Evolutionary conservation across 2,113 vertebrate genomes (phyloP).

Genomic region (Laticauda colubrina): DNA sequence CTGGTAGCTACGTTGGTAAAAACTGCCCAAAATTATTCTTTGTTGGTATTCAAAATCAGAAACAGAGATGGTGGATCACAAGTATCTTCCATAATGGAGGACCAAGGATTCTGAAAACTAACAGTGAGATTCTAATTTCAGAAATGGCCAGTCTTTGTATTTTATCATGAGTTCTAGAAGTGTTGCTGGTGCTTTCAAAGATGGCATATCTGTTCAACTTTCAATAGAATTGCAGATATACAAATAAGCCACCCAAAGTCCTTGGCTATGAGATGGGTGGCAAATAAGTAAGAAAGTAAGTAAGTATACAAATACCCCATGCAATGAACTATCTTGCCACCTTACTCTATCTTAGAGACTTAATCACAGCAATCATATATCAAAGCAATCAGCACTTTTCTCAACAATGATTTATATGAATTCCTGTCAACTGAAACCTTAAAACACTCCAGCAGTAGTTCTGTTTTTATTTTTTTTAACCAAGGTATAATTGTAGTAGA

Average conservation of each 20-base stretch:
- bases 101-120: neutral
- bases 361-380: neutral
- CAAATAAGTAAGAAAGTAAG: too few species aligned
- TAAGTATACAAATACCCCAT: neutral
- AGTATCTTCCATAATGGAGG: neutral
- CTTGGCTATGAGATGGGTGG: neutral
- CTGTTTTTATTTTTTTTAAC: neutral
- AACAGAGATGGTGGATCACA: fast-evolving
- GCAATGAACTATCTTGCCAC: neutral
- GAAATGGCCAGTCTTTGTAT: neutral
- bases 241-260: neutral
- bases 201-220: neutral
- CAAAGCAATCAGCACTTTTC: neutral
- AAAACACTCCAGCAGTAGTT: neutral
- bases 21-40: neutral
- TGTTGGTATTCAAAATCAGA: neutral
- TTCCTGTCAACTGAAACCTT: neutral
- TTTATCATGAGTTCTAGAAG: neutral
- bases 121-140: neutral
- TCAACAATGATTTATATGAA: neutral
- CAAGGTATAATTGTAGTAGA: neutral
- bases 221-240: neutral
- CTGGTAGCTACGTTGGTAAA: neutral
- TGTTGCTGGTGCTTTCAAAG: neutral
- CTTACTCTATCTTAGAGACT: neutral